Conservation (phyloP, 2,797 vertebrate genomes). For the Vultur gryphus region DNA sequence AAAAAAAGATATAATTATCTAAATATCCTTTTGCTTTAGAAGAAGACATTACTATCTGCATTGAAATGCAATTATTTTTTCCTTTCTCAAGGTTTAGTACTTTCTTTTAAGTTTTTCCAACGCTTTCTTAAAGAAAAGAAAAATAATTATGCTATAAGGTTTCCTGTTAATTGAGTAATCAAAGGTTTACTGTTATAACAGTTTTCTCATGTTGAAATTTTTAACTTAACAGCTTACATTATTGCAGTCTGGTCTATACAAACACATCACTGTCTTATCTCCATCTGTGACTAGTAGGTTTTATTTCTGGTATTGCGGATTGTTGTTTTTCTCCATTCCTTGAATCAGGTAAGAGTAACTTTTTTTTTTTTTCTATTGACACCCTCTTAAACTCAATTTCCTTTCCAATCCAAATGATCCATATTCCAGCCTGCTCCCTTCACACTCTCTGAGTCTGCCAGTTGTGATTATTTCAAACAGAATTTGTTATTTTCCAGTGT, state of each 20-base stretch:
- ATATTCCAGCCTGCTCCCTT: neutral
- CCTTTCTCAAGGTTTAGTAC: neutral
- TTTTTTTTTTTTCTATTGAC: neutral
- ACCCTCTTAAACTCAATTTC: neutral
- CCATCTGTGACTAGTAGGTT: conserved; percentile 8
- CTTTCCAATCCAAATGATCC: neutral
- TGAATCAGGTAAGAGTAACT: neutral
- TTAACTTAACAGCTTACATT: conserved; percentile 42
- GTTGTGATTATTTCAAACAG: neutral
- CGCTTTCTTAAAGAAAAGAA: neutral
- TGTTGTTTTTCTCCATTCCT: neutral
- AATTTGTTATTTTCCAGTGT: neutral
- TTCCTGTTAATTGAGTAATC: conserved; percentile 37
- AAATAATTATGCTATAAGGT: neutral
- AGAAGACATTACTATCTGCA: neutral
- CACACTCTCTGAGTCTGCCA: neutral
- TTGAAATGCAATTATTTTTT: neutral
- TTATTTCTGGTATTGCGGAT: neutral
- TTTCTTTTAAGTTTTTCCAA: neutral
- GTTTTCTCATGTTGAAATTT: conserved; percentile 26
- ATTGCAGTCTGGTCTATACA: neutral
- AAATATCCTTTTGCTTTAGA: neutral
- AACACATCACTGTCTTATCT: neutral
- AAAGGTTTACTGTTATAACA: conserved; percentile 42
- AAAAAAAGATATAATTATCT: neutral